A percentile compares a stretch with the other conserved stretches of the same genome.
Conservation (phyloP, 2,888 invertebrate species). For the Xestia c-nigrum region DNA sequence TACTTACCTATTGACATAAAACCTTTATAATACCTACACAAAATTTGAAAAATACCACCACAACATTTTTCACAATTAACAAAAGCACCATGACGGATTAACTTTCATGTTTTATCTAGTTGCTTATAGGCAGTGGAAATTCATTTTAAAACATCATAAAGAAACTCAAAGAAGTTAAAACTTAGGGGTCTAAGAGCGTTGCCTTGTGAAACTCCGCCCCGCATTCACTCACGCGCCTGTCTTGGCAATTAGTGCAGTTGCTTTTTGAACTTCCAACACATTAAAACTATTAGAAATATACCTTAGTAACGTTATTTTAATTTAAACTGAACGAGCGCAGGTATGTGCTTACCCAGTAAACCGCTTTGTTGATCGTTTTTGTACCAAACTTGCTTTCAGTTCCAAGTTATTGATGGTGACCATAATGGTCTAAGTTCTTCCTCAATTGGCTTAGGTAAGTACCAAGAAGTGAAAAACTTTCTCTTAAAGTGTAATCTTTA, state of each 20-base stretch:
- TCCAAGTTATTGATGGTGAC: too few relatives aligned
- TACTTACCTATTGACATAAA: constrained; percentile 4
- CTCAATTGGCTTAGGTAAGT: neutral
- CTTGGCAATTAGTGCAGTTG: constrained; percentile 52
- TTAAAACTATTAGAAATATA: constrained; percentile 43
- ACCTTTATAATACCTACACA: neutral
- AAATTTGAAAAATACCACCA: neutral
- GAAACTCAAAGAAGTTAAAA: constrained; percentile 46
- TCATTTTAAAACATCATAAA: constrained; percentile 29
- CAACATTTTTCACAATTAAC: neutral
- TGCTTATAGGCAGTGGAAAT: constrained; percentile 3
- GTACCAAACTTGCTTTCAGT: neutral
- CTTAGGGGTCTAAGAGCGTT: constrained; percentile 36
- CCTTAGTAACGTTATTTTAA: constrained; percentile 21
- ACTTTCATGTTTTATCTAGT: neutral
- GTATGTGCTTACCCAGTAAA: constrained; percentile 18
- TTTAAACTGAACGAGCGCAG: constrained; percentile 10
- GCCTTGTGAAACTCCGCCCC: constrained; percentile 50
- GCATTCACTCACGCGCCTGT: constrained; percentile 22
- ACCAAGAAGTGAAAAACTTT: neutral
- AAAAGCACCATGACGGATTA: neutral
- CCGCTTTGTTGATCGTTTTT: constrained; percentile 27
- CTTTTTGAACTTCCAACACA: constrained; percentile 53
- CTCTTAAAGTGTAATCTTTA: neutral
- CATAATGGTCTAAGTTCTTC: too few relatives aligned